Conservation (phyloP, 2,888 invertebrate species). For the Agrotis clavis region DNA sequence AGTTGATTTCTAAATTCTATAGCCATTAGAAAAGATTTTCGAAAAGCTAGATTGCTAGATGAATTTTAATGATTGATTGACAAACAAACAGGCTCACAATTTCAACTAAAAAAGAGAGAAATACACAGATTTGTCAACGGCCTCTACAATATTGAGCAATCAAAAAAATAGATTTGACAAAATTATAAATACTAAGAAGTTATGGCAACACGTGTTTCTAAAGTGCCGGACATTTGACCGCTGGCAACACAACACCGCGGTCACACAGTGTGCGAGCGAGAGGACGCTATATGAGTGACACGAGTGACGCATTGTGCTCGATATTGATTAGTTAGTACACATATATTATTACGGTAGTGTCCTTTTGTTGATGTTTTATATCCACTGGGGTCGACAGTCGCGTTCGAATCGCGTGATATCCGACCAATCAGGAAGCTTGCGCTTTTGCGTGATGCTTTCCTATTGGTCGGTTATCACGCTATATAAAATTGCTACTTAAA, state of each 20-base stretch:
- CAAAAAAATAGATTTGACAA: conserved; percentile 25
- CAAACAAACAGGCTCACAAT: not conserved
- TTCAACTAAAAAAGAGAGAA: conserved; percentile 15
- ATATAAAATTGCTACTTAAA: conserved; percentile 62
- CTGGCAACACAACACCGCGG: conserved; percentile 57
- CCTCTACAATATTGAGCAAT: conserved; percentile 55
- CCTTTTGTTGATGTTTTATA: conserved; percentile 76
- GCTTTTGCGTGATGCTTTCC: conserved; percentile 35
- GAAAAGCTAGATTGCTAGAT: conserved; percentile 7
- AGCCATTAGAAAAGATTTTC: not conserved
- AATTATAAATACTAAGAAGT: conserved; percentile 34
- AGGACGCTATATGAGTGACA: conserved; percentile 75
- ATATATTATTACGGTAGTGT: conserved; percentile 74
- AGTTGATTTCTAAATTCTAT: conserved; percentile 1
- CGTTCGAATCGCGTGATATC: conserved; percentile 48
- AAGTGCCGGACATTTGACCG: conserved; percentile 65
- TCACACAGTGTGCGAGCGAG: conserved; percentile 68
- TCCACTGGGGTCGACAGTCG: conserved; percentile 64
- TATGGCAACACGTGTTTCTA: conserved; percentile 56
- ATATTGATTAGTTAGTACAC: conserved; percentile 75
- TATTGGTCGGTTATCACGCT: conserved; percentile 61
- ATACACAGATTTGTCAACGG: conserved; percentile 46
- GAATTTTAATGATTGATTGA: conserved; percentile 5
- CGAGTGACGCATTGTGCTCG: conserved; percentile 72
- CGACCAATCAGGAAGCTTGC: conserved; percentile 50